Evolutionary conservation across 1,140 invertebrate genomes (phyloP).

Genomic region (Cherax destructor): DNA sequence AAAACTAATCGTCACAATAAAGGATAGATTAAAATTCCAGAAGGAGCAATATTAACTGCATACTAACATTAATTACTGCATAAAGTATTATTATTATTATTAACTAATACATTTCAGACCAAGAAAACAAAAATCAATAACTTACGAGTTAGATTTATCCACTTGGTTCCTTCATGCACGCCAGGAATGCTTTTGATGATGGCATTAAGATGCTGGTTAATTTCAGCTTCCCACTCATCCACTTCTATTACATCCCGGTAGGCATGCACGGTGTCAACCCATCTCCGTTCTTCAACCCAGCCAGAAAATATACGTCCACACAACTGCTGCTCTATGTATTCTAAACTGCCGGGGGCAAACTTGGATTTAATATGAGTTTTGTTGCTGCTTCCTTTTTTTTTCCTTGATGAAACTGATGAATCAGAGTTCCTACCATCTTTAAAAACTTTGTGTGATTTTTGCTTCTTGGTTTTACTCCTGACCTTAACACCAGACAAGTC

Average conservation of each 20-base stretch:
- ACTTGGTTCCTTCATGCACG: conserved; percentile 60
- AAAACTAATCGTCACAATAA: too few species aligned
- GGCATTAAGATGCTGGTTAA: conserved; percentile 51
- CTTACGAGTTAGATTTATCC: conserved; percentile 66
- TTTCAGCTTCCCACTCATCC: conserved; percentile 64
- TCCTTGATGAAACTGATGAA: conserved; percentile 51
- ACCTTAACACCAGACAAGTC: neutral
- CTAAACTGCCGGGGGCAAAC: conserved; percentile 46
- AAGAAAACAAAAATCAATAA: neutral
- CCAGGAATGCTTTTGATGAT: conserved; percentile 59
- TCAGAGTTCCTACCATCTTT: conserved; percentile 53
- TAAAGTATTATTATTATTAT: too few species aligned
- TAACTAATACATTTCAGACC: too few species aligned
- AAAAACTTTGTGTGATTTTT: neutral
- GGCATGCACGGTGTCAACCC: conserved; percentile 38
- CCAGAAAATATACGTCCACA: conserved; percentile 52
- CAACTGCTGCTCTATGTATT: conserved; percentile 49
- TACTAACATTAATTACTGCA: too few species aligned
- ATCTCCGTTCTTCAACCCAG: conserved; percentile 58
- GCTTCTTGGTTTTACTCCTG: conserved; percentile 14
- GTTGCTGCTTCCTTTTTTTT: conserved; percentile 2
- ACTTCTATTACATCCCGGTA: conserved; percentile 61
- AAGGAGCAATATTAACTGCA: too few species aligned
- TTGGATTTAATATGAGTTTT: conserved; percentile 61
- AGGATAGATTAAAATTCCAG: too few species aligned